Evolutionary conservation across 2,797 vertebrate genomes (phyloP).

Genomic region (Siniperca undulata): DNA sequence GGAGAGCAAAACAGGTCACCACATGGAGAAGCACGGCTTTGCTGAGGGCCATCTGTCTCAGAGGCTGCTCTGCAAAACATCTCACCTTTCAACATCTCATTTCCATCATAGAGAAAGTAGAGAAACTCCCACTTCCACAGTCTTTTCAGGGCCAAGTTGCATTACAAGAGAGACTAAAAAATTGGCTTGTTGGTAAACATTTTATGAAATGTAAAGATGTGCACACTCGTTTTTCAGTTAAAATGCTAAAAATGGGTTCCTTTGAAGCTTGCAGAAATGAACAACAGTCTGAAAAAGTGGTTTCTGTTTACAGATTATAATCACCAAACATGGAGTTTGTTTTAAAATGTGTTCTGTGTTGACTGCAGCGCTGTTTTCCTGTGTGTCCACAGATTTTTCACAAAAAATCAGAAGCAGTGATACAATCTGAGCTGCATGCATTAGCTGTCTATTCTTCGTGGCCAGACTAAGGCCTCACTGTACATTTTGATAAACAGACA

Average conservation of each 20-base stretch:
- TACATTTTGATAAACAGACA: conserved; percentile 76
- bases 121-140: conserved; percentile 44
- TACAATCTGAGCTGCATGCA: conserved; percentile 31
- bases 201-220: conserved; percentile 34
- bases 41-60: conserved; percentile 62
- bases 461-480: conserved; percentile 57
- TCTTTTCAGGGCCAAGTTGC: conserved; percentile 26
- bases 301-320: conserved; percentile 15
- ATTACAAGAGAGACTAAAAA: conserved; percentile 28
- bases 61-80: conserved; percentile 68
- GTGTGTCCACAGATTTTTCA: not conserved
- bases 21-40: conserved; percentile 58
- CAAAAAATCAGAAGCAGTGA: conserved; percentile 23
- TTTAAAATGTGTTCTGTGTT: conserved; percentile 13
- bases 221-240: conserved; percentile 13
- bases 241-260: conserved; percentile 10
- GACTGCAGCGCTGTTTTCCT: conserved; percentile 17
- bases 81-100: conserved; percentile 60
- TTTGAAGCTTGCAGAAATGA: conserved; percentile 22
- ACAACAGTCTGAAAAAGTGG: not conserved
- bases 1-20: conserved; percentile 64
- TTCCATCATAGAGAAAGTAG: conserved; percentile 53
- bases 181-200: conserved; percentile 23
- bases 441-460: conserved; percentile 39
- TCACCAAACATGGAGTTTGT: conserved; percentile 26